A percentile compares a stretch with the other conserved stretches of the same genome.
Conservation (phyloP, 2,888 invertebrate genomes). For the Galeopsomyia nigrocyanea region DNA sequence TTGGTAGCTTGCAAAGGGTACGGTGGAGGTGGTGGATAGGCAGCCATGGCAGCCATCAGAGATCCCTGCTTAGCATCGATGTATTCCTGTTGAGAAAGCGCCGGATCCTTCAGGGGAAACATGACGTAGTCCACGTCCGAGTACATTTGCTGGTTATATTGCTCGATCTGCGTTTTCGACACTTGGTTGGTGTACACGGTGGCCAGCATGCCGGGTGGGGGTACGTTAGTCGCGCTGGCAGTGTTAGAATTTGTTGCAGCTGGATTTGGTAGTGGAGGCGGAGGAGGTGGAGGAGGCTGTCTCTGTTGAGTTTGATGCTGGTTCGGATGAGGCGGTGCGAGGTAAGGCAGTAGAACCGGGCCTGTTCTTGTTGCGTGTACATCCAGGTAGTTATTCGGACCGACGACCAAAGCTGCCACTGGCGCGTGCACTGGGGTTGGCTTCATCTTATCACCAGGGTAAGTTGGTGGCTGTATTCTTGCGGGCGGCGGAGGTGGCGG, state of each 20-base stretch:
- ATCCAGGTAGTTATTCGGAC: slow-evolving; percentile 76
- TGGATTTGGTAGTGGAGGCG: slow-evolving; percentile 71
- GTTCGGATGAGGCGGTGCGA: slow-evolving; percentile 77
- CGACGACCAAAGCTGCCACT: slow-evolving; percentile 73
- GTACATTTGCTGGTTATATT: slow-evolving; percentile 90
- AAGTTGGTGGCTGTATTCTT: slow-evolving; percentile 67
- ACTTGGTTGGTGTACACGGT: slow-evolving; percentile 80
- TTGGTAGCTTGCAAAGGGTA: slow-evolving; percentile 69
- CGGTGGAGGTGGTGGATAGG: slow-evolving; percentile 70
- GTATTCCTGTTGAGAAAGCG: slow-evolving; percentile 91
- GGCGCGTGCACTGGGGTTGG: slow-evolving; percentile 69
- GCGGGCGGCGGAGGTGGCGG: slow-evolving; percentile 75
- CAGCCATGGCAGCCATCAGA: slow-evolving; percentile 75
- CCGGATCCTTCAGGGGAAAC: slow-evolving; percentile 90
- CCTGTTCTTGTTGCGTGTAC: slow-evolving; percentile 73
- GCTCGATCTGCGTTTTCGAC: slow-evolving; percentile 83
- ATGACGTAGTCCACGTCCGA: slow-evolving; percentile 94
- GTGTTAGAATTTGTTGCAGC: background rate
- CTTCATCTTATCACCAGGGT: slow-evolving; percentile 69
- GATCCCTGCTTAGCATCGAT: slow-evolving; percentile 89
- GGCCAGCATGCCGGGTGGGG: slow-evolving; percentile 78
- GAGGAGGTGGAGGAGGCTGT: slow-evolving; percentile 77
- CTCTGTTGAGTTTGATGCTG: slow-evolving; percentile 76
- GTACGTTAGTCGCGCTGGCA: slow-evolving; percentile 65
- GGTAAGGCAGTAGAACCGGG: slow-evolving; percentile 69